phyloP scores from a whole-genome alignment of 2,888 invertebrate species.

The Thyatira batis region DNA sequence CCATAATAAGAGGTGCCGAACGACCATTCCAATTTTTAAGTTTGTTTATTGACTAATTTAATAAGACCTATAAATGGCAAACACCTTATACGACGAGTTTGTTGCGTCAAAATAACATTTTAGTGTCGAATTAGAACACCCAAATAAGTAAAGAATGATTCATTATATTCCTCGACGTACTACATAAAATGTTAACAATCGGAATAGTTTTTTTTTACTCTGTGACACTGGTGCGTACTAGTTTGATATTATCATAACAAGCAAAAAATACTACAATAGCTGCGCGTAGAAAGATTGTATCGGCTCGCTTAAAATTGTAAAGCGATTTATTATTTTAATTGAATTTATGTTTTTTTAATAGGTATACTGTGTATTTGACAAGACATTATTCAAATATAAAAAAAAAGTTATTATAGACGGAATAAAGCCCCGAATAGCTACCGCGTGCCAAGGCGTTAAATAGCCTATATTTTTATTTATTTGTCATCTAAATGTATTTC shows the following conservation, averaged over 20 bases:
- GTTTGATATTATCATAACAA: slow-evolving; percentile 2
- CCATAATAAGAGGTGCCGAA: neutral
- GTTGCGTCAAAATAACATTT: neutral
- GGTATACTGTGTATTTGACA: no score
- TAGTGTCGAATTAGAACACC: neutral
- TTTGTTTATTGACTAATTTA: neutral
- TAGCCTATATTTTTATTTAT: no score
- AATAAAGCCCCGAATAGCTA: no score
- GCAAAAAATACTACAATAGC: slow-evolving; percentile 4
- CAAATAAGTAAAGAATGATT: neutral
- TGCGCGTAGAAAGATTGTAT: neutral
- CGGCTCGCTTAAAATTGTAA: neutral
- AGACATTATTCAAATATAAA: no score
- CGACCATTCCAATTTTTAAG: neutral
- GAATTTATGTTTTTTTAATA: neutral
- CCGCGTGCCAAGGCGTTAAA: no score
- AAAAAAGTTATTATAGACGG: no score
- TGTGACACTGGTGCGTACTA: neutral
- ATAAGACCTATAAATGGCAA: neutral
- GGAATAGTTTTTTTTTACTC: neutral
- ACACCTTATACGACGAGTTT: neutral
- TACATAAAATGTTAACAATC: neutral
- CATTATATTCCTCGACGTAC: neutral
- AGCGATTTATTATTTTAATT: neutral
- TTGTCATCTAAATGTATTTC: no score